These are phyloP conservation scores for Argopecten irradians DNA, from an alignment of 1,140 invertebrate genomes.

Conservation along the genomic window DNA sequence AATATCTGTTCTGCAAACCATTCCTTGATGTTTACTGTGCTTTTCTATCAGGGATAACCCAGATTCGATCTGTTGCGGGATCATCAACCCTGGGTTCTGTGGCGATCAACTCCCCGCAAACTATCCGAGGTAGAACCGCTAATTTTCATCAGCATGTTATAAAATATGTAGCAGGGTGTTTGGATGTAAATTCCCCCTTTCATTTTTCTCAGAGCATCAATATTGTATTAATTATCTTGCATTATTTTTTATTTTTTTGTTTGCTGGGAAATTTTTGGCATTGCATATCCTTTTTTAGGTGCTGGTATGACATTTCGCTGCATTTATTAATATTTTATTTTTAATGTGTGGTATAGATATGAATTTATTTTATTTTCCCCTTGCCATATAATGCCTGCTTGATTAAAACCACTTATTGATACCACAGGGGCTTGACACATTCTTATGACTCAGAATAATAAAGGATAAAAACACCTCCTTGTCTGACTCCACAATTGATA, in stretches of 20 bases:
- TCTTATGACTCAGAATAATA: no score
- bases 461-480: no score
- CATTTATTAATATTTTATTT: not conserved
- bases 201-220: not conserved
- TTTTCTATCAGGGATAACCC: constrained; percentile 55
- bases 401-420: not conserved
- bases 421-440: no score
- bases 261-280: not conserved
- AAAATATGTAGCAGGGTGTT: constrained; percentile 24
- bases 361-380: not conserved
- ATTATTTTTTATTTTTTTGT: not conserved
- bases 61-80: constrained; percentile 55
- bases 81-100: constrained; percentile 46
- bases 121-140: constrained; percentile 65
- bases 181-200: not conserved
- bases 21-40: constrained; percentile 1
- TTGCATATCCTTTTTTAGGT: not conserved
- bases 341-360: not conserved
- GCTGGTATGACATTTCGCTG: constrained; percentile 27
- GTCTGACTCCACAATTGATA: no score
- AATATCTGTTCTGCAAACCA: not conserved
- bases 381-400: not conserved
- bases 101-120: constrained; percentile 62
- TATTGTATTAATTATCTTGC: not conserved
- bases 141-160: constrained; percentile 37